Conservation (phyloP, 2,888 invertebrate genomes). For the Pollenia griseotomentosa region DNA sequence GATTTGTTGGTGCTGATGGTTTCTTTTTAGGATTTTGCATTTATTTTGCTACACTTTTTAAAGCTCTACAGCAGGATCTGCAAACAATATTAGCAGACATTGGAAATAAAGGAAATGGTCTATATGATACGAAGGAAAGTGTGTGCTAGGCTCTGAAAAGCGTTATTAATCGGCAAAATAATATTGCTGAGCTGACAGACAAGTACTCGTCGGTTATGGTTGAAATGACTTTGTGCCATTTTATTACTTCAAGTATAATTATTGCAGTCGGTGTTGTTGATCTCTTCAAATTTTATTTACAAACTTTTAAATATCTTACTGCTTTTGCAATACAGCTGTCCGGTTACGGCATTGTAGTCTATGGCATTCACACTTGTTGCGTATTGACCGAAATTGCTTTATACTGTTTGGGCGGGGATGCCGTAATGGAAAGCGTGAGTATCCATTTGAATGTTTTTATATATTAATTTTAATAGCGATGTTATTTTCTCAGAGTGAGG, state of each 20-base stretch:
- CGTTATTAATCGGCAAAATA: constrained; percentile 79
- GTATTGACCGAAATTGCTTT: constrained; percentile 77
- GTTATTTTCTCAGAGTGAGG: too few species aligned
- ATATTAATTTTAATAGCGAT: too few species aligned
- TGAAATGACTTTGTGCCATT: constrained; percentile 78
- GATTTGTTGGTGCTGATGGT: constrained; percentile 79
- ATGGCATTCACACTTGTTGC: constrained; percentile 78
- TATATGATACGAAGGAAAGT: neutral
- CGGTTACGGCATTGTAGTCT: constrained; percentile 79
- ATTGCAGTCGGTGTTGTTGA: constrained; percentile 79
- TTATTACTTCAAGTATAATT: constrained; percentile 80
- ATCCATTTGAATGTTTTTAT: neutral
- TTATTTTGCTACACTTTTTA: constrained; percentile 77
- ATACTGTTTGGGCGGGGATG: constrained; percentile 80
- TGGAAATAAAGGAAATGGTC: neutral
- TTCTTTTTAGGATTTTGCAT: constrained; percentile 79
- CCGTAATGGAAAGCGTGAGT: constrained; percentile 78
- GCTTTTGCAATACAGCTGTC: constrained; percentile 75
- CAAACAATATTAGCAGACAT: constrained; percentile 51
- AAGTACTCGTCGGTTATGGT: constrained; percentile 77
- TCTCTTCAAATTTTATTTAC: constrained; percentile 51
- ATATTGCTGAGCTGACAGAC: constrained; percentile 76
- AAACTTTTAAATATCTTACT: too few species aligned
- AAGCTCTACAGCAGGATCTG: constrained; percentile 77
- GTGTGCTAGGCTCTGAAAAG: constrained; percentile 69